These are phyloP conservation scores for Paradoxurus hermaphroditus DNA, from an alignment of 2,113 vertebrate genomes.

Conservation along the genomic window DNA sequence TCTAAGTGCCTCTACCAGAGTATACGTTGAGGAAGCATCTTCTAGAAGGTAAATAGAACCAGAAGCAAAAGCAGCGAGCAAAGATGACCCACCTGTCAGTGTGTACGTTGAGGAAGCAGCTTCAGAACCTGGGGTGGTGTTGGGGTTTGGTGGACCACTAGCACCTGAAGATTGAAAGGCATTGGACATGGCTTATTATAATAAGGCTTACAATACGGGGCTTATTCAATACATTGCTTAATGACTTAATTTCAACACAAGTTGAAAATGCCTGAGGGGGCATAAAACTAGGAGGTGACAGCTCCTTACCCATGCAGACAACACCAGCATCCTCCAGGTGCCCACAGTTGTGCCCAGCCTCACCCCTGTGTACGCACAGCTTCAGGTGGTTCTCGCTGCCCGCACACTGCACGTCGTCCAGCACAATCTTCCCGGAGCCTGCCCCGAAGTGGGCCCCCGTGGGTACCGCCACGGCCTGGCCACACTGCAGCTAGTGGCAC, in stretches of 20 bases:
- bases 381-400: conserved; percentile 62
- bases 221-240: not conserved
- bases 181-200: not conserved
- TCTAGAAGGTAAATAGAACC: not conserved
- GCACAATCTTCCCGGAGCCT: not conserved
- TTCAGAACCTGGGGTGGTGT: not conserved
- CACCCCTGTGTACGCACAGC: not conserved
- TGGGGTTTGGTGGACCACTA: no score
- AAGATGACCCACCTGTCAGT: not conserved
- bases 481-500: conserved; percentile 66
- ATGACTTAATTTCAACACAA: not conserved
- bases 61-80: not conserved
- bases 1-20: no score
- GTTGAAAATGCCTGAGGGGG: not conserved
- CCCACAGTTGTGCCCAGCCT: conserved; percentile 6
- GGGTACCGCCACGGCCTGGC: not conserved
- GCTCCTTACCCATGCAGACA: conserved; percentile 61
- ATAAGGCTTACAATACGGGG: not conserved
- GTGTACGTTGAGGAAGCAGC: not conserved
- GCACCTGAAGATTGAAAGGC: not conserved
- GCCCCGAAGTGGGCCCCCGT: conserved; percentile 49
- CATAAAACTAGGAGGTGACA: not conserved
- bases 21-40: no score
- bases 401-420: conserved; percentile 44
- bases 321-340: conserved; percentile 26